Evolutionary conservation across 2,888 invertebrate genomes (phyloP), one percentile per base, ranked within the genome.

Genomic region (Arrhopalites spinosus): DNA sequence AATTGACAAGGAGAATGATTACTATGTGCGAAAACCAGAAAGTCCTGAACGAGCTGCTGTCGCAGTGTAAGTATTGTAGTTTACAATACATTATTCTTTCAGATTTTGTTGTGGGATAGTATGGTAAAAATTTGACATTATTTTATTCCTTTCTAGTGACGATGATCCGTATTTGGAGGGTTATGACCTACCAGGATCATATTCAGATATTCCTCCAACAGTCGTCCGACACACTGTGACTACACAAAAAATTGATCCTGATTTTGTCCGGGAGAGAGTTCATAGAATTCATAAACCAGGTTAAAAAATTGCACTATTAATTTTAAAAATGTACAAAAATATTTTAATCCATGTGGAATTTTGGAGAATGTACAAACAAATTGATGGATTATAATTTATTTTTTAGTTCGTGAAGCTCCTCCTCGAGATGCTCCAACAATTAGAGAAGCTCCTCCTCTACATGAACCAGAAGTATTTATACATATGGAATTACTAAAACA

Each of bases 1-100:
- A 83, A 85, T 91, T 61, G 91, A 91, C 81, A 85, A 91, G 36
- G 92, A 92, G 84, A 91, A 91, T 82, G 90, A 90, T 75, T 90
- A 90, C 83, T 91, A 90, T 82, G 88, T 91, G 15, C 89, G 92
- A 84, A 81, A 80, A 73, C 90, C 91, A 2, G 90, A 91, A 23
- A 90, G 90, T 75, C 91, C 92, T n/a, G 66, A 67, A 13, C 61
- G 68, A 8, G 27, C 47, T 63, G 61, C 29, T 30, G 61, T 36
- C 8, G 64, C 74, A 17, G 15, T 67, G 75, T 75, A 69, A 76
- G 73, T 56, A 8, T 59, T 27, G 53, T 20, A 8, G 23, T 59
- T 27, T 59, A 11, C 20, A 59, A 25, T 17, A 2, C 20, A 56
- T 59, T 59, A 23, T 27, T 59, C 7, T 43, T 15, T 47, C 47